These are phyloP conservation scores for Pterophyllum scalare DNA, from an alignment of 2,113 vertebrate species.

Conservation along the genomic window DNA sequence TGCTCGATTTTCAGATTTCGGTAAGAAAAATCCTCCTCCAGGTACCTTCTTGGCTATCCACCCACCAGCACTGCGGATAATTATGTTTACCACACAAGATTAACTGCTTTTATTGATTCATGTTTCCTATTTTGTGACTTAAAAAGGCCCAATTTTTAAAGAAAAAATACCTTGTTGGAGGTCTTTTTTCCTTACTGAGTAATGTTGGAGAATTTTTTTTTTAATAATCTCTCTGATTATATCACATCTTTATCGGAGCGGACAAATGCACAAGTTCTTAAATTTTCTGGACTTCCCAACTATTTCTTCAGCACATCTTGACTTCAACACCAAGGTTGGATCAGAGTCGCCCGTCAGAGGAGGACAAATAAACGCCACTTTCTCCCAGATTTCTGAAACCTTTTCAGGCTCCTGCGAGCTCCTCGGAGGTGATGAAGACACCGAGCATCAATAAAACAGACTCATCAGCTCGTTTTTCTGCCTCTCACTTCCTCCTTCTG, in stretches of 20 bases:
- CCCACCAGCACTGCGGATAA: background rate
- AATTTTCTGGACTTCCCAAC: too few relatives aligned
- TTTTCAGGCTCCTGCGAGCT: background rate
- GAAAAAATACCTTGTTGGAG: background rate
- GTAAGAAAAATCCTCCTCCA: background rate
- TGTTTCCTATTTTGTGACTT: background rate
- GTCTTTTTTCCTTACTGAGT: fast-evolving
- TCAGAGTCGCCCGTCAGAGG: background rate
- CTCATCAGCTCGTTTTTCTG: background rate
- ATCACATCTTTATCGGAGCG: background rate
- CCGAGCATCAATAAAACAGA: background rate
- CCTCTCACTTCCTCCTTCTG: background rate
- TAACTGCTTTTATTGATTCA: background rate
- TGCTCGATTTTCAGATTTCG: background rate
- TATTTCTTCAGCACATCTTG: background rate
- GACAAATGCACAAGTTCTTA: background rate
- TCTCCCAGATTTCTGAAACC: background rate
- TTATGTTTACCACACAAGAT: background rate
- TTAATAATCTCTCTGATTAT: background rate
- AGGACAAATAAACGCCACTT: background rate
- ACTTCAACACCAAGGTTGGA: background rate
- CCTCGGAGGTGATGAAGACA: background rate
- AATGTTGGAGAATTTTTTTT: background rate
- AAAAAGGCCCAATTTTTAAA: background rate
- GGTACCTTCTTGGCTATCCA: background rate